Conservation (phyloP, 2,888 invertebrate genomes). For the Leptinotarsa rubiginosa region DNA sequence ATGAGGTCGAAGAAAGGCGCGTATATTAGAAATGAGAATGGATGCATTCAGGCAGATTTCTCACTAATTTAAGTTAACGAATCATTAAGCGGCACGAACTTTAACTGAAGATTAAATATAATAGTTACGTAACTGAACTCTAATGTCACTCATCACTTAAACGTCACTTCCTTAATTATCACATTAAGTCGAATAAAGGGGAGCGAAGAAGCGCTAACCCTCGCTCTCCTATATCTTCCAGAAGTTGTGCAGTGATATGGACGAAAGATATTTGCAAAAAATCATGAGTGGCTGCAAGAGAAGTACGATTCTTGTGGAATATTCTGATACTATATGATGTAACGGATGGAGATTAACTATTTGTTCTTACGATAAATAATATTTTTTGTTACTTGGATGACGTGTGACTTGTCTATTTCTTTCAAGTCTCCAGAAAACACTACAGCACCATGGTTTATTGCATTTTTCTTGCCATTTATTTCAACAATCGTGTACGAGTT, state of each 20-base stretch:
- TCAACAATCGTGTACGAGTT: too few species aligned
- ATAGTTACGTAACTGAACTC: constrained; percentile 65
- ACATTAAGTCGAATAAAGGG: constrained; percentile 58
- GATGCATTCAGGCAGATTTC: constrained; percentile 56
- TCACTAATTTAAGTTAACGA: constrained; percentile 64
- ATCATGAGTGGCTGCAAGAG: background rate
- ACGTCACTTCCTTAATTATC: constrained; percentile 66
- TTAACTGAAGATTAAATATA: constrained; percentile 67
- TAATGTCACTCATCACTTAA: constrained; percentile 67
- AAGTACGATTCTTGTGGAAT: background rate
- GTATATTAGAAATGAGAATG: constrained; percentile 52
- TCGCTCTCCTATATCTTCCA: background rate
- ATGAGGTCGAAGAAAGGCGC: constrained; percentile 55
- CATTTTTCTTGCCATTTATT: too few species aligned
- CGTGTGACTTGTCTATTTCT: too few species aligned
- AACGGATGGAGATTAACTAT: too few species aligned
- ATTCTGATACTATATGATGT: background rate
- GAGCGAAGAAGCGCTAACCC: constrained; percentile 24
- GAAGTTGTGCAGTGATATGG: constrained; percentile 10
- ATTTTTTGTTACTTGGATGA: too few species aligned
- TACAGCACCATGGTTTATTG: too few species aligned
- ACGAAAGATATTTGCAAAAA: background rate
- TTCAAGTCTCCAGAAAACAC: too few species aligned
- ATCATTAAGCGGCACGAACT: constrained; percentile 64
- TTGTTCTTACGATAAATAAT: too few species aligned